These are phyloP conservation scores for Thinocorus orbignyianus DNA, from an alignment of 2,113 vertebrate genomes.

Conservation along the genomic window DNA sequence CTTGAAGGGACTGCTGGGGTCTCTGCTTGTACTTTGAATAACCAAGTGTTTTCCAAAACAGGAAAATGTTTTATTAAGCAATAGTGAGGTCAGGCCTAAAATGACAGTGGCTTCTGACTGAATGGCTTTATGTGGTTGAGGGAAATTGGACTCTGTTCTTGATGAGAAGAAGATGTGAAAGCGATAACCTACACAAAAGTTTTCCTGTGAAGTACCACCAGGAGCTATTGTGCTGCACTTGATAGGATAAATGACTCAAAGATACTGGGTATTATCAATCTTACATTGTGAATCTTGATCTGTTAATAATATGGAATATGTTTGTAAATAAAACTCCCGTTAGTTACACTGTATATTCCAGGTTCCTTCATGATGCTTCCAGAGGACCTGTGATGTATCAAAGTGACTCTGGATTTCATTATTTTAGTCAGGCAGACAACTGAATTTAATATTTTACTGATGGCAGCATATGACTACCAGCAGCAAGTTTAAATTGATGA, in stretches of 20 bases:
- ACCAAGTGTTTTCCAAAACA: conserved; percentile 18
- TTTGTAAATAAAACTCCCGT: background rate
- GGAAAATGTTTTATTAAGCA: conserved; percentile 14
- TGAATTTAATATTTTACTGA: background rate
- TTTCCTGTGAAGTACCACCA: background rate
- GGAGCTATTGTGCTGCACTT: background rate
- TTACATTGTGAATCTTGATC: background rate
- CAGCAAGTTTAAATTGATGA: background rate
- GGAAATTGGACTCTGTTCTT: background rate
- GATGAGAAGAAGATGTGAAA: background rate
- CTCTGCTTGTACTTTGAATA: background rate
- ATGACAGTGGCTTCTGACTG: background rate
- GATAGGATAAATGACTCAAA: background rate
- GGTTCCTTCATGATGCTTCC: background rate
- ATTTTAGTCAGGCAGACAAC: background rate
- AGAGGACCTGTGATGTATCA: background rate
- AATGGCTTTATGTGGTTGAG: background rate
- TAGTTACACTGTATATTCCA: background rate
- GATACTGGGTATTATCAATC: background rate
- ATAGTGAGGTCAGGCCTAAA: background rate
- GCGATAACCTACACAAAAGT: background rate
- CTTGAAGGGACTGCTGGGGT: background rate
- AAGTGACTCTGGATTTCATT: background rate
- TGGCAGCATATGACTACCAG: background rate
- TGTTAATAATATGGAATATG: background rate